Evolutionary conservation across 2,888 invertebrate genomes (phyloP).

Genomic region (Cheilosia urbana): DNA sequence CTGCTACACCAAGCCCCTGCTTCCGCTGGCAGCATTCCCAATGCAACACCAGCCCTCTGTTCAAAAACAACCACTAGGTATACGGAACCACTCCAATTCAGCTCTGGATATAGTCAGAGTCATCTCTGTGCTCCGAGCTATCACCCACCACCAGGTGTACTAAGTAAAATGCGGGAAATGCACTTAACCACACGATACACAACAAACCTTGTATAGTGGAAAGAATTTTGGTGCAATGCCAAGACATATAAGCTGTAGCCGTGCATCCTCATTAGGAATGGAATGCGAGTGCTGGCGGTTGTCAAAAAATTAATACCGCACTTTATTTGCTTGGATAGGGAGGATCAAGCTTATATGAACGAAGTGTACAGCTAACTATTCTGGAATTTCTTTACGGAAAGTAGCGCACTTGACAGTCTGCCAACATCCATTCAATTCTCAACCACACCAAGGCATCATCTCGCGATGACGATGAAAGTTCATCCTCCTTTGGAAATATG

Average conservation of each 20-base stretch:
- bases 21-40: background rate
- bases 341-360: constrained; percentile 44
- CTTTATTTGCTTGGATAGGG: constrained; percentile 46
- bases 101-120: constrained; percentile 24
- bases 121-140: constrained; percentile 8
- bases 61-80: constrained; percentile 33
- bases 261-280: constrained; percentile 63
- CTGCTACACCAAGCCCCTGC: constrained; percentile 14
- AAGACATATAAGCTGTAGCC: constrained; percentile 56
- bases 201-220: constrained; percentile 47
- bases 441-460: constrained; percentile 31
- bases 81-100: constrained; percentile 18
- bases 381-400: constrained; percentile 7
- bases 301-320: constrained; percentile 61
- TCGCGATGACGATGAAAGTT: constrained; percentile 29
- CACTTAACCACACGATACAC: constrained; percentile 62
- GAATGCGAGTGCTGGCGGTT: constrained; percentile 20
- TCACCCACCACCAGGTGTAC: constrained; percentile 43
- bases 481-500: background rate
- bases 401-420: constrained; percentile 58
- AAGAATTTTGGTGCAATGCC: constrained; percentile 67
- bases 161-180: constrained; percentile 62
- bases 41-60: constrained; percentile 39
- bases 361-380: constrained; percentile 40
- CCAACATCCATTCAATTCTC: constrained; percentile 63